Base-by-base conservation (phyloP, 2,888 invertebrate genomes). In the Athrips mouffetella region DNA sequence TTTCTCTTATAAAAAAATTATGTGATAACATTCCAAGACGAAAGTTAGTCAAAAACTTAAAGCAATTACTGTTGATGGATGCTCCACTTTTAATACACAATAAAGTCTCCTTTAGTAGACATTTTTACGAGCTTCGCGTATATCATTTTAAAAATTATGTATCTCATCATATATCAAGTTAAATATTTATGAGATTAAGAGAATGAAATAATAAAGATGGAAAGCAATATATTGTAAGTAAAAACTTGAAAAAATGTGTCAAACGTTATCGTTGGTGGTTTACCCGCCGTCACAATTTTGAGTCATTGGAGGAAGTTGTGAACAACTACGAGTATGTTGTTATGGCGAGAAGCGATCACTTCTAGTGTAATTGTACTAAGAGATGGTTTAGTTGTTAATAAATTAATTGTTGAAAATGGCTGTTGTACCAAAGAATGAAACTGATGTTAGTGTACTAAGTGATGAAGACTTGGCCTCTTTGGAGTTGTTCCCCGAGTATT, bases 401-500 rank as follows among this genome's bases (percentile, higher is more conserved):
- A 61, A 50, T 54, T 18, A 47, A 25, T 49, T 37, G 39, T 46
- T 10, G 6, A 29, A 16, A 15, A 48, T 46, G 45, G 21, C 31
- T 18, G 46, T 50, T 11, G 18, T 3, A 20, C n/a, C 35, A 11
- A 39, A n/a, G n/a, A n/a, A 25, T 25, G 25, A 25, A 25, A 25
- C 5, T 25, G 8, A 25, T 6, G 25, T 25, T n/a, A 25, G 4
- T 25, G n/a, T 31, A 31, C 11, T n/a, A n/a, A 63, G 76, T 30
- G 77, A 76, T 46, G 68, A 61, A 41, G 77, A 70, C 4, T 53
- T 89, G 55, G 80, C 80, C 5, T 58, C 62, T 0, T 74, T 83
- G 50, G 71, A 81, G 46, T 86, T 94, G 40, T 95, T 94, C 73
- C 76, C 85, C 40, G 91, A 90, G 50, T 94, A 94, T 65, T 92